Percentiles rank a stretch among this genome's conserved stretches.
Conservation (phyloP, 1,140 invertebrate genomes). For the Magallana gigas region DNA sequence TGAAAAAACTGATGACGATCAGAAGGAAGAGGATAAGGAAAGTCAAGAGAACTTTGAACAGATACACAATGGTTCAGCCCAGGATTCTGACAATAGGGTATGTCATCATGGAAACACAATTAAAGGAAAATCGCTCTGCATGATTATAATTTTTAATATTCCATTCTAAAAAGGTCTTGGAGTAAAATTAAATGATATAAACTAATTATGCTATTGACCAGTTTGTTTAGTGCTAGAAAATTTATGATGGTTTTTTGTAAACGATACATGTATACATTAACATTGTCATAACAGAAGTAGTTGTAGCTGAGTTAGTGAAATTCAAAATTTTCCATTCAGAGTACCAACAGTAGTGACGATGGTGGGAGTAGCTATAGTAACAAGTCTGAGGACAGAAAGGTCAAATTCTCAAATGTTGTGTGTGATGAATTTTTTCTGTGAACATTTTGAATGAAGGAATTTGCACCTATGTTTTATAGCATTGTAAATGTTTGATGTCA, state of each 20-base stretch:
- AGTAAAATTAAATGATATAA: too few species aligned
- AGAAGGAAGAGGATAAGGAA: constrained; percentile 46
- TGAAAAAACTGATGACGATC: constrained; percentile 51
- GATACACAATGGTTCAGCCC: constrained; percentile 17
- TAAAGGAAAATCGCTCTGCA: too few species aligned
- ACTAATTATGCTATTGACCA: too few species aligned
- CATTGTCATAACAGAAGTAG: too few species aligned
- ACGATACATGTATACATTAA: too few species aligned
- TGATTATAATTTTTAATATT: too few species aligned
- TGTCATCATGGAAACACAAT: not conserved
- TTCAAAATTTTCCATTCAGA: constrained; percentile 42
- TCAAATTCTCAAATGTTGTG: not conserved
- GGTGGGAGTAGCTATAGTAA: constrained; percentile 33
- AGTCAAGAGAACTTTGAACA: constrained; percentile 23
- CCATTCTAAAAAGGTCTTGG: too few species aligned
- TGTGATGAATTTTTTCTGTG: not conserved
- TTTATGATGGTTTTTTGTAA: too few species aligned
- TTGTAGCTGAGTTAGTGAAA: too few species aligned
- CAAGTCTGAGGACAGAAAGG: constrained; percentile 42
- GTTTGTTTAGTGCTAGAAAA: too few species aligned
- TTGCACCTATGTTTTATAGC: too few species aligned
- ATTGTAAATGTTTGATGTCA: too few species aligned
- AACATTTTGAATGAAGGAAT: constrained; percentile 20
- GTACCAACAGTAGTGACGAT: constrained; percentile 24
- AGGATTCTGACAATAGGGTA: constrained; percentile 40